Evolutionary conservation across 2,888 invertebrate species (phyloP).

Genomic region (Epistrophe eligans): DNA sequence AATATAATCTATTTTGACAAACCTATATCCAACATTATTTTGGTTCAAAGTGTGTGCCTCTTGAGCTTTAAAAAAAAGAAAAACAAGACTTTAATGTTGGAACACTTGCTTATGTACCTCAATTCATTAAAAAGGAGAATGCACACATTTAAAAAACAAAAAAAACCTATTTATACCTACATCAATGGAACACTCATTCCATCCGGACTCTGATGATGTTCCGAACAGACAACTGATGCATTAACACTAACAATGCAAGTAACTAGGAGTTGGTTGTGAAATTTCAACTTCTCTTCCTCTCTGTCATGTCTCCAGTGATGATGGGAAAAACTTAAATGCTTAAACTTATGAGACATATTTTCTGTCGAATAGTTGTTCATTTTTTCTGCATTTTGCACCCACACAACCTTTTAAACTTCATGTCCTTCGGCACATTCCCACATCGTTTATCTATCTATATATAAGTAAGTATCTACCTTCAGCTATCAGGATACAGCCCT

Average conservation of each 20-base stretch:
- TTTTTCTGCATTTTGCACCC: constrained; percentile 69
- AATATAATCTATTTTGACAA: too few species aligned
- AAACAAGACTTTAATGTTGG: too few species aligned
- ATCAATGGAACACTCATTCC: neutral
- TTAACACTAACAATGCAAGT: neutral
- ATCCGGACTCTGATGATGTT: neutral
- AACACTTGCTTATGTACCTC: too few species aligned
- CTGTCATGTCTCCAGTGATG: neutral
- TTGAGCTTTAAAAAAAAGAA: too few species aligned
- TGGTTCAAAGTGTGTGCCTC: too few species aligned
- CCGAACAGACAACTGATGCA: neutral
- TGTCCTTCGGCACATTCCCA: constrained; percentile 70
- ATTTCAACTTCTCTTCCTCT: neutral
- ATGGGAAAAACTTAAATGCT: constrained; percentile 11
- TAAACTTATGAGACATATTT: constrained; percentile 59
- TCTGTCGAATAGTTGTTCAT: constrained; percentile 72
- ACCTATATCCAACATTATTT: too few species aligned
- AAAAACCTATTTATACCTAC: too few species aligned
- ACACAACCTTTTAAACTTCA: constrained; percentile 63
- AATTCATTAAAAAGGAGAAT: too few species aligned
- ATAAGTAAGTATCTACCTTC: neutral
- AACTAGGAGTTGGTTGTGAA: neutral
- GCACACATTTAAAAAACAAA: too few species aligned
- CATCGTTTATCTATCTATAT: constrained; percentile 34
- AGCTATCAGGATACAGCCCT: constrained; percentile 18